Conservation (phyloP, 2,888 invertebrate species). For the Platerodrilus igneus region DNA sequence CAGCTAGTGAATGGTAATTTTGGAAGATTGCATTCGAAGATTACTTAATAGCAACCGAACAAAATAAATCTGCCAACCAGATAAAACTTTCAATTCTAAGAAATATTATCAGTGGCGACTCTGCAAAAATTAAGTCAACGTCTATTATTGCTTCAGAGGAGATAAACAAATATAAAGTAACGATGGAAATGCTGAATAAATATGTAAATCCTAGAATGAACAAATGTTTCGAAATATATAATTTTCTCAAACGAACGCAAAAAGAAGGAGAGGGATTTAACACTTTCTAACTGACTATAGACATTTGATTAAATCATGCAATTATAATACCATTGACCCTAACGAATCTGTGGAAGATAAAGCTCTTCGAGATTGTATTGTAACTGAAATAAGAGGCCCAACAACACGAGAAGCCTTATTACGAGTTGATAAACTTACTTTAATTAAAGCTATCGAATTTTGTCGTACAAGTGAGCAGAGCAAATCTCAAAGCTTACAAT, state of each 20-base stretch:
- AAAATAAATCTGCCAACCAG: conserved; percentile 20
- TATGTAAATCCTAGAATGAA: conserved; percentile 30
- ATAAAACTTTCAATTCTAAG: conserved; percentile 27
- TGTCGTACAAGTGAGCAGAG: conserved; percentile 2
- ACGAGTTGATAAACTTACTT: conserved; percentile 24
- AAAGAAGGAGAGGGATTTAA: conserved; percentile 28
- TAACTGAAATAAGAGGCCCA: conserved; percentile 19
- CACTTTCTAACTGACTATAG: too few species aligned
- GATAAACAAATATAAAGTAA: conserved; percentile 14
- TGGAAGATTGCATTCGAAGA: conserved; percentile 26
- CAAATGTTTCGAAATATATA: conserved; percentile 29
- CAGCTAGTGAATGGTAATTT: conserved; percentile 29
- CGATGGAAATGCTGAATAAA: conserved; percentile 16
- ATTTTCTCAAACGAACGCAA: conserved; percentile 25
- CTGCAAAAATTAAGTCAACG: conserved; percentile 23
- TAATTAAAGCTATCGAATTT: conserved; percentile 27
- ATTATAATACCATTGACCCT: conserved; percentile 10
- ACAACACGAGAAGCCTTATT: conserved; percentile 25
- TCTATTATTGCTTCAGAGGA: neutral
- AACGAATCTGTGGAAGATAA: conserved; percentile 20
- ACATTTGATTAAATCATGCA: conserved; percentile 11
- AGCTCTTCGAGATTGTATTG: conserved; percentile 9
- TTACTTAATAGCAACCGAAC: conserved; percentile 16
- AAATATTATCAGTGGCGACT: conserved; percentile 25
- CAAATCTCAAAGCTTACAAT: neutral